Evolutionary conservation across 2,888 invertebrate genomes (phyloP).

Genomic region (Leptarthrus brevirostris): DNA sequence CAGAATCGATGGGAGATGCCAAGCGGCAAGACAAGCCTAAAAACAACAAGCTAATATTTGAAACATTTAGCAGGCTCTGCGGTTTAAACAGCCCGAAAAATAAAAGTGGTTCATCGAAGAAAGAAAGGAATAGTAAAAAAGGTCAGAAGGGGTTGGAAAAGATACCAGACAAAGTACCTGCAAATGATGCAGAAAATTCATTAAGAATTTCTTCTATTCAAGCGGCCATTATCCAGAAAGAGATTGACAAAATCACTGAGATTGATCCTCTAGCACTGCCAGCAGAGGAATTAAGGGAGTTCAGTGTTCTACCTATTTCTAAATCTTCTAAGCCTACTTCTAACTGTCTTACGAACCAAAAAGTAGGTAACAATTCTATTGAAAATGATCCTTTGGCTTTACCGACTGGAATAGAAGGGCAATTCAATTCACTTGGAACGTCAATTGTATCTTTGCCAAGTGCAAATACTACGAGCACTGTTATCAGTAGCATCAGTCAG

Average conservation of each 20-base stretch:
- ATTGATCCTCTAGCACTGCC: neutral
- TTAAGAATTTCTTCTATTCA: neutral
- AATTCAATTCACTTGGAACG: neutral
- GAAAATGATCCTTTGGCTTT: neutral
- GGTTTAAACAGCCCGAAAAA: slow-evolving; percentile 50
- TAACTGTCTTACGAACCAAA: neutral
- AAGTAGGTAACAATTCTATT: neutral
- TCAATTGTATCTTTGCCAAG: neutral
- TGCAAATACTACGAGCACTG: neutral
- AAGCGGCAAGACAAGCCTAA: slow-evolving; percentile 53
- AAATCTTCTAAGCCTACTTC: neutral
- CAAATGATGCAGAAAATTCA: neutral
- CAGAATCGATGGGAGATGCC: neutral
- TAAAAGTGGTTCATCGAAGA: neutral
- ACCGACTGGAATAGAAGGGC: neutral
- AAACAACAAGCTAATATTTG: slow-evolving; percentile 56
- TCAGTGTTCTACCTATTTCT: neutral
- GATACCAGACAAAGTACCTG: neutral
- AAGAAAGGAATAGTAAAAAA: slow-evolving; percentile 21
- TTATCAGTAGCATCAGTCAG: neutral
- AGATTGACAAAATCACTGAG: neutral
- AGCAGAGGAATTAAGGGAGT: neutral
- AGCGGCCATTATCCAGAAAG: neutral
- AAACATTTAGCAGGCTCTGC: slow-evolving; percentile 56
- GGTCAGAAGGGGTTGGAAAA: neutral